Evolutionary conservation across 2,113 vertebrate species (phyloP).

Genomic region (Pollimyrus isidori): DNA sequence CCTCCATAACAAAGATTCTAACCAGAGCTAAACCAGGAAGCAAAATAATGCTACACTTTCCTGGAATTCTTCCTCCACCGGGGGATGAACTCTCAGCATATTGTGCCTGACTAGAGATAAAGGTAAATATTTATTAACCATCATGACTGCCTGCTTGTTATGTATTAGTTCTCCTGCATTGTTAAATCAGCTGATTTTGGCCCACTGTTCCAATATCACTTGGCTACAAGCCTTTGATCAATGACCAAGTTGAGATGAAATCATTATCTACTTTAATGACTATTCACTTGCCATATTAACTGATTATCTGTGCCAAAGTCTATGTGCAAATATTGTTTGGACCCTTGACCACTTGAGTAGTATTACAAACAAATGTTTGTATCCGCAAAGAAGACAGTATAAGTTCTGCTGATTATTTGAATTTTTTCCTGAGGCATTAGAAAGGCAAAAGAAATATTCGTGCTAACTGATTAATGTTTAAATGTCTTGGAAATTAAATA

Average conservation of each 20-base stretch:
- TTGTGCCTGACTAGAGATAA: background rate
- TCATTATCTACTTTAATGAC: background rate
- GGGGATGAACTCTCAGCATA: background rate
- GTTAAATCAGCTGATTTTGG: background rate
- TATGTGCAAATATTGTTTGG: background rate
- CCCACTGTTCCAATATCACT: background rate
- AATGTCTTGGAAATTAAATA: background rate
- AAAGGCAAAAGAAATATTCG: background rate
- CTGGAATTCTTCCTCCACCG: background rate
- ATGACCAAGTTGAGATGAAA: background rate
- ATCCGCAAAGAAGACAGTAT: background rate
- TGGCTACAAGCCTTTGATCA: slow-evolving; percentile 15
- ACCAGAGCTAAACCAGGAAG: background rate
- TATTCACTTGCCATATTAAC: background rate
- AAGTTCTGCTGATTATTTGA: background rate
- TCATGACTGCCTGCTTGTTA: background rate
- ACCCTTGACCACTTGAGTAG: background rate
- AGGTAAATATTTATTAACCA: background rate
- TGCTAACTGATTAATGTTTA: background rate
- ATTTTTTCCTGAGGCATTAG: background rate
- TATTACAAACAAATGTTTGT: background rate
- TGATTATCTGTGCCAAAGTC: background rate
- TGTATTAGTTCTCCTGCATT: background rate
- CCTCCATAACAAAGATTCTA: too few species aligned
- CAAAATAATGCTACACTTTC: background rate